Base-by-base conservation (phyloP, 2,888 invertebrate genomes). In the Ariolimax columbianus region DNA sequence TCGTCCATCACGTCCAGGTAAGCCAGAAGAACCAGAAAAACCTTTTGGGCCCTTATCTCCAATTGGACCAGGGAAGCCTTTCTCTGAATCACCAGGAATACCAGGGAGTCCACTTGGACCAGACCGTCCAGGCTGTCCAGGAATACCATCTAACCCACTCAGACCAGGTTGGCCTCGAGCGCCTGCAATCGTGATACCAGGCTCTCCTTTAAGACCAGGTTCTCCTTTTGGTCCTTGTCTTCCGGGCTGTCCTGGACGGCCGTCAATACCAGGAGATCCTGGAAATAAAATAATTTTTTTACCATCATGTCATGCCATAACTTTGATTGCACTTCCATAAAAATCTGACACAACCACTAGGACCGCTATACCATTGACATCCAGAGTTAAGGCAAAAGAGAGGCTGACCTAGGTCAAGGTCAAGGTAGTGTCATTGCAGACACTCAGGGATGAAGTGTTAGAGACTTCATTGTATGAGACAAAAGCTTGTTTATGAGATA, bases 191-290 rank as follows among this genome's bases (percentile, higher is more conserved):
- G 90, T 88, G 26, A 83, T 59, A 68, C 92, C 92, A n/a, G 90
- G 87, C 43, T 89, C 90, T 83, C 92, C 92, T 59, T 89, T 89
- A 11, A 86, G 92, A 79, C 95, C 95, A 75, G 90, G 89, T 40
- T 91, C 91, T 87, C 91, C 92, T 66, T 92, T 91, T 63, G 89
- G 89, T 77, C 94, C 93, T 43, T 90, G 88, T 33, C 88, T 88
- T 55, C 93, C 93, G 59, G 90, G 88, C 33, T 87, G 86, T 73
- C 93, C 93, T 17, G 91, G 89, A 59, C 91, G 80, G 26, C 92
- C 93, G 89, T 92, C 91, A 82, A 90, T 87, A 63, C 92, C 92
- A 84, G 89, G 88, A 59, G 90, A 83, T 73, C 92, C 92, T 92
- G 81, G 17, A 83, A 80, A 70, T 26, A 55, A 23, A 4, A 6